phyloP scores from a whole-genome alignment of 1,140 invertebrate species.

The Caerostris extrusa region DNA sequence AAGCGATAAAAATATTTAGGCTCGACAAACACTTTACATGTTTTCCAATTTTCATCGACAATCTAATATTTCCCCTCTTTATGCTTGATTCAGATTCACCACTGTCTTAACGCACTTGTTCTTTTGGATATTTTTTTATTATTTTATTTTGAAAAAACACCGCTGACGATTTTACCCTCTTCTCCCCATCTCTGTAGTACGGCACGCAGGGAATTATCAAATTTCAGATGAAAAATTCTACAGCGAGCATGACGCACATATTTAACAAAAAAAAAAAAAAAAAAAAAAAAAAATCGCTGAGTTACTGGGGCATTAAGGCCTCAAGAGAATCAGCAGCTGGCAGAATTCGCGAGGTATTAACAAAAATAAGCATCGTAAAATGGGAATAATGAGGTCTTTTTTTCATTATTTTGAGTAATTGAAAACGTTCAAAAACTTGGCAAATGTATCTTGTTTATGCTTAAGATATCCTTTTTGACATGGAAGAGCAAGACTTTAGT shows the following conservation, averaged over 20 bases:
- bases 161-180: not conserved
- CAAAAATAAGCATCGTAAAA: conserved; percentile 2
- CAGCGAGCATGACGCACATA: not conserved
- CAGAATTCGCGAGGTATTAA: not conserved
- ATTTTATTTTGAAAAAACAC: not conserved
- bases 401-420: not conserved
- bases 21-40: too few relatives aligned
- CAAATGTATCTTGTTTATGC: not conserved
- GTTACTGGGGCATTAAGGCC: too few relatives aligned
- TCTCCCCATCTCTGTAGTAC: not conserved
- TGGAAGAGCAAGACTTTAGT: not conserved
- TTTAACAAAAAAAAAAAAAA: not conserved
- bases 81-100: too few relatives aligned
- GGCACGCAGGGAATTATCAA: not conserved
- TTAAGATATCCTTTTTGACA: not conserved
- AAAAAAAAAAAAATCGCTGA: not conserved
- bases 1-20: too few relatives aligned
- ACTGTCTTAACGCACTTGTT: too few relatives aligned
- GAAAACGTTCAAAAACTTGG: not conserved
- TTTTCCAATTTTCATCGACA: too few relatives aligned
- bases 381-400: not conserved
- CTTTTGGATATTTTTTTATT: not conserved
- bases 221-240: not conserved
- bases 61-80: too few relatives aligned
- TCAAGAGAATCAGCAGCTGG: not conserved